These are phyloP conservation scores for Luscinia megarhynchos DNA, from an alignment of 2,797 vertebrate genomes.

Conservation along the genomic window DNA sequence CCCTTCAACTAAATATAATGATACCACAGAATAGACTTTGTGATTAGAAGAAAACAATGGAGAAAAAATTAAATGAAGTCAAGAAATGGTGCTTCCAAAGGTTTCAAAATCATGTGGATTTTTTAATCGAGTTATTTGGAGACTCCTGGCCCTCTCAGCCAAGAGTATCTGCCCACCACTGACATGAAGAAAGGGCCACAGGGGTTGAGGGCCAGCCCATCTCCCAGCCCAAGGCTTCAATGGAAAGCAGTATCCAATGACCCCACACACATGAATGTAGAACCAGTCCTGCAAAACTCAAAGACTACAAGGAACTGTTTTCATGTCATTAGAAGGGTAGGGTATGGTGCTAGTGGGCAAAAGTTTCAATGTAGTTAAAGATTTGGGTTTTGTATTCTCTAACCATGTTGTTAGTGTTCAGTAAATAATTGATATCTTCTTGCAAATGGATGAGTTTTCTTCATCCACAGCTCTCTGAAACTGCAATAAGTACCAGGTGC, in stretches of 20 bases:
- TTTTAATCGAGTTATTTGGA: background rate
- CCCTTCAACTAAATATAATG: background rate
- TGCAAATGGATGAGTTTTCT: background rate
- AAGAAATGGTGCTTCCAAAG: background rate
- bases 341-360: background rate
- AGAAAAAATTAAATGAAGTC: background rate
- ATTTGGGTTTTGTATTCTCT: background rate
- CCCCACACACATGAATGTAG: accelerated
- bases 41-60: background rate
- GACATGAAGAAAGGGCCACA: accelerated
- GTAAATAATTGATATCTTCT: background rate
- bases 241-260: background rate
- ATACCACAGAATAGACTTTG: background rate
- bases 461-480: background rate
- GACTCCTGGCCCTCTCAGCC: background rate
- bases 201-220: accelerated
- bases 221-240: background rate
- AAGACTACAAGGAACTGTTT: background rate
- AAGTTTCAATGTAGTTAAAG: background rate
- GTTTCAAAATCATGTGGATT: background rate
- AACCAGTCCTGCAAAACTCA: background rate
- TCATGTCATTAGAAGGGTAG: background rate
- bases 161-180: accelerated
- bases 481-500: background rate
- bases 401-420: background rate